Percentiles rank a stretch among this genome's conserved stretches.
Evolutionary conservation across 2,888 invertebrate genomes (phyloP).

Genomic region (Macrostomum cliftonense): DNA sequence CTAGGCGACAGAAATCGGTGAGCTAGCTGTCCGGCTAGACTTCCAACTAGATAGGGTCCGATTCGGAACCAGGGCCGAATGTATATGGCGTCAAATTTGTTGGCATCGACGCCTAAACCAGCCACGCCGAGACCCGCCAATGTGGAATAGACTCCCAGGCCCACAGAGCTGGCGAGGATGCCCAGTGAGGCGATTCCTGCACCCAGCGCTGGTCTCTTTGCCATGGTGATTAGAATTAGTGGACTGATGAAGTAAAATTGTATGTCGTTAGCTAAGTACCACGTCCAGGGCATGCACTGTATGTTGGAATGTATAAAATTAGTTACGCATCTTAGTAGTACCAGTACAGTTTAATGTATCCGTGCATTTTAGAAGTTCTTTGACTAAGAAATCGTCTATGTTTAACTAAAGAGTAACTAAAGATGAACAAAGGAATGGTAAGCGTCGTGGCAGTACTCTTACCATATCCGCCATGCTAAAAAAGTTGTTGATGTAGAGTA

Average conservation of each 20-base stretch:
- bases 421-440: too few species aligned
- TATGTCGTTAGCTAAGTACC: slow-evolving; percentile 27
- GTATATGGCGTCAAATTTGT: slow-evolving; percentile 23
- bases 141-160: slow-evolving; percentile 1
- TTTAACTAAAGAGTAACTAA: too few species aligned
- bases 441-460: too few species aligned
- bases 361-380: too few species aligned
- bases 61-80: slow-evolving; percentile 38
- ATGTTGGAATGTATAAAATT: neutral
- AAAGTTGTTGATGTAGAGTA: slow-evolving; percentile 12
- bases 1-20: slow-evolving; percentile 8
- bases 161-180: neutral
- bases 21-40: slow-evolving; percentile 34
- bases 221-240: slow-evolving; percentile 15
- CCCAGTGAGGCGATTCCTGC: too few species aligned
- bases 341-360: too few species aligned
- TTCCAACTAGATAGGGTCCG: slow-evolving; percentile 38
- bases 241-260: slow-evolving; percentile 18
- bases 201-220: neutral
- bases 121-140: neutral
- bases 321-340: neutral
- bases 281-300: slow-evolving; percentile 28
- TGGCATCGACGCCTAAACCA: neutral
- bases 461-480: neutral
- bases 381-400: too few species aligned